phyloP scores from a whole-genome alignment of 2,113 vertebrate species.

The Cynopterus brachyotis region DNA sequence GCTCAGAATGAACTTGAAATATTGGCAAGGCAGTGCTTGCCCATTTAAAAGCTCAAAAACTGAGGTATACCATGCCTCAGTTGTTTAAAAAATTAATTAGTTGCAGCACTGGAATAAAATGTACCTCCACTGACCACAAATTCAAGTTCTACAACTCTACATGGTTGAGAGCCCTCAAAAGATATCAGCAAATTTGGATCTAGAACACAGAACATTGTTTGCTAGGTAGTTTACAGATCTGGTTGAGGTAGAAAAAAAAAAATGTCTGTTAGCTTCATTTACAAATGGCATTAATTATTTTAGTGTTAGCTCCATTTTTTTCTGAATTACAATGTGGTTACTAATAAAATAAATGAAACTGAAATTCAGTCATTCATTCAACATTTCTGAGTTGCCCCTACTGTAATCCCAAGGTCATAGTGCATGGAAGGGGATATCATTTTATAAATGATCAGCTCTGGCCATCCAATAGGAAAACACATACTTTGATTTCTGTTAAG shows the following conservation, averaged over 20 bases:
- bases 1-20: not conserved
- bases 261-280: not conserved
- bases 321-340: not conserved
- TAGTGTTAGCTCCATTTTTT: not conserved
- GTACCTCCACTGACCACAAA: not conserved
- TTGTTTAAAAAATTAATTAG: not conserved
- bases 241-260: not conserved
- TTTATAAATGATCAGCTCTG: not conserved
- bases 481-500: not conserved
- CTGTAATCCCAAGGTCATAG: not conserved
- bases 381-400: not conserved
- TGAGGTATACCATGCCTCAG: accelerated
- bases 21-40: no score
- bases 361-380: not conserved
- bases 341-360: not conserved
- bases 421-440: not conserved
- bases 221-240: not conserved
- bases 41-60: not conserved
- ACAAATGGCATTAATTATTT: not conserved
- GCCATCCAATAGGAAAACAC: not conserved
- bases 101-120: not conserved
- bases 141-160: not conserved
- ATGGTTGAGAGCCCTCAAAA: not conserved
- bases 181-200: not conserved
- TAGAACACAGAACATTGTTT: not conserved